A percentile compares a stretch with the other conserved stretches of the same genome.
Conservation (phyloP, 2,797 vertebrate genomes). For the Distichodus sexfasciatus region DNA sequence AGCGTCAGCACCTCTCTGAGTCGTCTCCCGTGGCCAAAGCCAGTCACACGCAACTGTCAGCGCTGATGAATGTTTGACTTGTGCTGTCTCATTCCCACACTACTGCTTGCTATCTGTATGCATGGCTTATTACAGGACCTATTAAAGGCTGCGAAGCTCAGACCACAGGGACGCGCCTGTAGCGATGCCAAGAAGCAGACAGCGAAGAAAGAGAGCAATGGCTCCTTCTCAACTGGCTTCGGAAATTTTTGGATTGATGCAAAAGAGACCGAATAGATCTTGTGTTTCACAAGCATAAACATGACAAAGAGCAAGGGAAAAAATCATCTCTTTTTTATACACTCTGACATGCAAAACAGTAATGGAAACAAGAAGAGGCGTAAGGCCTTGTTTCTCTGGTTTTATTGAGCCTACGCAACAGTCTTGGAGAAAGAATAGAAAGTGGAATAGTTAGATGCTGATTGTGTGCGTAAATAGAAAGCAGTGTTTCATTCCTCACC, state of each 20-base stretch:
- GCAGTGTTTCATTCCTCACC: too few species aligned
- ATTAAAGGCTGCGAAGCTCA: conserved; percentile 33
- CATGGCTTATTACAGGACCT: conserved; percentile 28
- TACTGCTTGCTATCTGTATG: conserved; percentile 17
- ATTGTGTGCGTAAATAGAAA: too few species aligned
- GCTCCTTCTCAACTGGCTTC: not conserved
- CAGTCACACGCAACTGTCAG: conserved; percentile 41
- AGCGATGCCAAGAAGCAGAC: conserved; percentile 26
- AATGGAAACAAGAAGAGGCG: conserved; percentile 20
- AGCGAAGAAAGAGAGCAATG: conserved; percentile 24
- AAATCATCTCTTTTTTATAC: not conserved
- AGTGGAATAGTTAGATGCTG: too few species aligned
- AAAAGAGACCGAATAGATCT: conserved; percentile 13
- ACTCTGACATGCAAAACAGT: conserved; percentile 41
- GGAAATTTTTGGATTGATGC: conserved; percentile 16
- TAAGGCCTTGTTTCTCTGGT: too few species aligned
- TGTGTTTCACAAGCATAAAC: conserved; percentile 20
- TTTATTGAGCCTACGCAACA: conserved; percentile 13
- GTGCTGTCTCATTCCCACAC: conserved; percentile 44
- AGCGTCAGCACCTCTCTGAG: conserved; percentile 33
- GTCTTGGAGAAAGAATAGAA: conserved; percentile 20
- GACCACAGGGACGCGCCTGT: conserved; percentile 32
- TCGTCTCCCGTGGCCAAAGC: conserved; percentile 41
- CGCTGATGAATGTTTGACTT: conserved; percentile 48
- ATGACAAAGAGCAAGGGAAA: conserved; percentile 8